Base-by-base conservation (phyloP, 2,888 invertebrate species). In the Napeogenes inachia region DNA sequence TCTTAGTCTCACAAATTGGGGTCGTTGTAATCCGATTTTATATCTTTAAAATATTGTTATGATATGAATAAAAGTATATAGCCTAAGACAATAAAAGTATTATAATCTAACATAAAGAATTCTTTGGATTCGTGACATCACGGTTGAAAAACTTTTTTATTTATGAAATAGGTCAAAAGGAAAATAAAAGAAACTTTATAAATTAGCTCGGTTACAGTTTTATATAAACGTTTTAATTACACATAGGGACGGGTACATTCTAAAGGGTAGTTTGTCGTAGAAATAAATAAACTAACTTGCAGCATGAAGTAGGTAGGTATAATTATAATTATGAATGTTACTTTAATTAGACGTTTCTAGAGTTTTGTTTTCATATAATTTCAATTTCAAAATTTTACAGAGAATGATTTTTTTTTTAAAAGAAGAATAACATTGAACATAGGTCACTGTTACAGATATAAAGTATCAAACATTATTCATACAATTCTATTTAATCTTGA, bases 141-240 rank as follows among this genome's bases (percentile, higher is more conserved):
- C 30, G 21, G 12, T 30, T 50, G 50, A 50, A 50, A 30, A 30
- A n/a, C 2, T 50, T 50, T 4, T 50, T n/a, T 47, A 30, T 50
- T 30, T 50, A 50, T 50, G 30, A 56, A 57, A 61, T 46, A 57
- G 57, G 53, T 57, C 57, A 54, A 61, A 57, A 61, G 53, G 13
- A 61, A 61, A 61, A 57, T 46, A 61, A 61, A 57, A 57, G 57
- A 61, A 56, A 53, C 45, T 54, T 30, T 46, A 57, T 54, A 57
- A 61, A 53, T 57, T 61, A 57, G 61, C 57, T 61, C 57, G 57
- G 57, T 61, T 61, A 61, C 57, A 57, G 57, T 61, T 57, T 54
- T 61, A 57, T 57, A 61, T 21, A 21, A 57, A 46, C 61, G 46
- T 54, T 61, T 61, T 61, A 61, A 61, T 61, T 61, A 61, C 57